Evolutionary conservation across 2,888 invertebrate genomes (phyloP), one percentile per base, ranked within the genome.

Genomic region (Dromius quadrimaculatus): DNA sequence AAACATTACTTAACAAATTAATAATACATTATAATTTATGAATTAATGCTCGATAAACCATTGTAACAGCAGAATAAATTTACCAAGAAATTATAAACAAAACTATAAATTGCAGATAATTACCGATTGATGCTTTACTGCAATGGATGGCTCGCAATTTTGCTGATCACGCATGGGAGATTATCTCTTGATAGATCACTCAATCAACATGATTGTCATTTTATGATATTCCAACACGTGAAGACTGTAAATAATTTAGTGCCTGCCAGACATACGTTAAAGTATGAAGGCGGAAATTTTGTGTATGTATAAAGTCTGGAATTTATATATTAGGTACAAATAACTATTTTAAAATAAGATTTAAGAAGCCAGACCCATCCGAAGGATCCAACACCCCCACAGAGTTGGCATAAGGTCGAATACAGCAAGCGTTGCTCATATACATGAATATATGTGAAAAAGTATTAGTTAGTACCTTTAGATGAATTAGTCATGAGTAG

Each of bases 91-190:
- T 28, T 54, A 23, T 23, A 54, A 54, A 28, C 32, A 54, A 54
- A 23, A 54, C 50, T 8, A 54, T 54, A 54, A 54, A 54, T 54
- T 54, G 50, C 23, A 54, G 28, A 23, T 54, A 54, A 54, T 54
- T 28, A 28, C 8, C 50, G 28, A 32, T 54, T 28, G 50, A 54
- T 54, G 23, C 23, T 41, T 41, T 41, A 41, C 13, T 4, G 41
- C 41, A 15, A 41, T 28, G 32, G 28, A 54, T 54, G 23, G 50
- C 28, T 11, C 50, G 50, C 50, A 54, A 54, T 54, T 54, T 28
- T 32, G 2, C 9, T 47, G 22, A 54, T 13, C 50, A 54, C 50
- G 50, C 50, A 54, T 28, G 15, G 8, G 11, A 15, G n/a, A n/a
- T 13, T 54, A 54, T 54, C 32, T 28, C 15, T 41, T 13, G 11